Conservation (phyloP, 1,140 invertebrate genomes). For the Brachionus calyciflorus region DNA sequence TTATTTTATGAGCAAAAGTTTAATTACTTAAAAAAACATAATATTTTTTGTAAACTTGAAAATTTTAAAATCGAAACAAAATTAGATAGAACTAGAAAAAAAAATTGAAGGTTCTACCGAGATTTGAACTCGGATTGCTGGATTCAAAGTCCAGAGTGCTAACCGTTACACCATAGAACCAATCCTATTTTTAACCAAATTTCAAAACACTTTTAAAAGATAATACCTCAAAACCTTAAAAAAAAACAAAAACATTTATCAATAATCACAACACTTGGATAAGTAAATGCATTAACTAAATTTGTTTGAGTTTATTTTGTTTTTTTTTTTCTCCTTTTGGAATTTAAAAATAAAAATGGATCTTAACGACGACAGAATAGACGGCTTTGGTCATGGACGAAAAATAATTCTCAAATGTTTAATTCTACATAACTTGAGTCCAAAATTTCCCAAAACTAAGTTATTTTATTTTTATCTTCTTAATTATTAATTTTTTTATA, state of each 20-base stretch:
- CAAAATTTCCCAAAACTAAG: background rate
- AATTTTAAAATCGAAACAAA: too few species aligned
- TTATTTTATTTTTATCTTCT: background rate
- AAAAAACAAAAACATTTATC: too few species aligned
- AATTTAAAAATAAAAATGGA: background rate
- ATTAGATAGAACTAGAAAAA: background rate
- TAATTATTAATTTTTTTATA: too few species aligned
- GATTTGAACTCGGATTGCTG: constrained; percentile 43
- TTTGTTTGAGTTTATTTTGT: too few species aligned
- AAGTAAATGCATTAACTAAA: too few species aligned
- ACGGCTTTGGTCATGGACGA: constrained; percentile 27
- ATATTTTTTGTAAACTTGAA: too few species aligned
- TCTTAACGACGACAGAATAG: background rate
- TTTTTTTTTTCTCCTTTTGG: too few species aligned
- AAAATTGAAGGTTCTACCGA: constrained; percentile 29
- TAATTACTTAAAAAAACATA: too few species aligned
- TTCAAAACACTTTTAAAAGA: background rate
- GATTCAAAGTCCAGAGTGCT: constrained; percentile 44
- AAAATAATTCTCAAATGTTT: background rate
- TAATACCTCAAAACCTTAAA: too few species aligned
- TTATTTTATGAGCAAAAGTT: too few species aligned
- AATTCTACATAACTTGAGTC: background rate
- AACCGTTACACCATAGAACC: constrained; percentile 43
- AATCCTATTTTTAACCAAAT: background rate
- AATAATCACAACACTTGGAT: too few species aligned